Evolutionary conservation across 2,113 vertebrate species (phyloP).

Genomic region (Cacatua alba): DNA sequence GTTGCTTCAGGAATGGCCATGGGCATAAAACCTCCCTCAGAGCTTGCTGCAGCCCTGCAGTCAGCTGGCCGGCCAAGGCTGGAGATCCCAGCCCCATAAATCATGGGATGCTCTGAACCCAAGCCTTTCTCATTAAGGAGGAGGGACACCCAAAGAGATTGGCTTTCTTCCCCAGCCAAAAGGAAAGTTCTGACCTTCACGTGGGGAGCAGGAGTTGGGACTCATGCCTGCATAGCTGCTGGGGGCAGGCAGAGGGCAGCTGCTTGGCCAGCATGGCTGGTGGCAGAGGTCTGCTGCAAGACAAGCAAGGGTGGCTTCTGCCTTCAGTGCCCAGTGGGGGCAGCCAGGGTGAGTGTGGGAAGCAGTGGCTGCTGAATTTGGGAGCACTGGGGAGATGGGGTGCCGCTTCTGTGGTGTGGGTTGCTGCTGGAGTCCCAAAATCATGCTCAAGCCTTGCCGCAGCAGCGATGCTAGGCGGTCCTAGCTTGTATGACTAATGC

Average conservation of each 20-base stretch:
- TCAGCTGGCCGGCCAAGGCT: fast-evolving
- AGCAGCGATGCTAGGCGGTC: neutral
- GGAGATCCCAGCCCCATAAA: neutral
- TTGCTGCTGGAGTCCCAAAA: neutral
- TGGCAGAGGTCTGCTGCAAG: neutral
- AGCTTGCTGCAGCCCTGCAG: neutral
- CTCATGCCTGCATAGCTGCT: fast-evolving
- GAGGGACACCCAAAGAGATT: neutral
- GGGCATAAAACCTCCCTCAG: neutral
- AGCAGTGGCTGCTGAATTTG: neutral
- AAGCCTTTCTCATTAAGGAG: neutral
- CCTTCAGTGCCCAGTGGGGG: neutral
- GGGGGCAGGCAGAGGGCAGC: neutral
- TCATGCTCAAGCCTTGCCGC: neutral
- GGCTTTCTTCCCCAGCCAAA: neutral
- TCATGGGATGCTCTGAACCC: neutral
- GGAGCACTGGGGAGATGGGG: neutral
- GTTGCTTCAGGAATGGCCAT: fast-evolving
- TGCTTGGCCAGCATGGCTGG: fast-evolving
- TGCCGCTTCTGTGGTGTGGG: neutral
- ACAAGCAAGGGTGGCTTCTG: neutral
- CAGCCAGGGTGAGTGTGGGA: fast-evolving
- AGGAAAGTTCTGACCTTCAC: neutral
- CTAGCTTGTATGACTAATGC: neutral
- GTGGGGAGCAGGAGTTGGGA: neutral